Base-by-base conservation (phyloP, 2,888 invertebrate species). In the Emmelina monodactyla region DNA sequence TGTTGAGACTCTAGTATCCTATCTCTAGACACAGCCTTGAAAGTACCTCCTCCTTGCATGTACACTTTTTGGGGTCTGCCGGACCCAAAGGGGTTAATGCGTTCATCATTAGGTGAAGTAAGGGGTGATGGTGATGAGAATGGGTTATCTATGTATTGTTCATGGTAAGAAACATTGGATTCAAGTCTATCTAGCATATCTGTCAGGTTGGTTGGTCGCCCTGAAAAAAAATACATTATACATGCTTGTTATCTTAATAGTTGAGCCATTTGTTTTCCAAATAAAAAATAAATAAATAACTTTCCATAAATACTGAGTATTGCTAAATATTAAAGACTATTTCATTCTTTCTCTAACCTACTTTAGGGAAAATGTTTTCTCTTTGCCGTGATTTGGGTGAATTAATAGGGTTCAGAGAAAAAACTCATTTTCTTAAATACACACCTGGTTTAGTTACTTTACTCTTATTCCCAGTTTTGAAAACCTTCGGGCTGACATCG, bases 91-190 rank as follows among this genome's bases (percentile, higher is more conserved):
- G 72, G 75, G 14, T 67, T 59, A 13, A 69, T 32, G 34, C 68
- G 50, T 9, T 79, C 80, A 51, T 80, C 81, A 38, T 76, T 81
- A 0, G 81, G 81, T 34, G 81, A 80, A 3, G 81, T 81, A 2
- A 81, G 50, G 0, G 80, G 79, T 12, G 81, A 81, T 1, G 81
- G 81, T 35, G 81, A 81, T 2, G 81, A 81, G 47, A 81, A 81
- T 1, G 81, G 81, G 38, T 81, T 81, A 49, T 81, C 81, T 32
- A 81, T 76, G 41, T 80, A 79, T 36, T 73, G 75, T 14, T 79
- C 79, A 22, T 75, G 65, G 42, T 68, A 79, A 2, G 67, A 60
- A 36, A 68, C 63, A 32, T 60, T 68, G 1, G 78, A 62, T 44
- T 79, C 80, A 1, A 81, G 46, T 25, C 63, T 71, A 39, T 72